A percentile compares a stretch with the other conserved stretches of the same genome.
Evolutionary conservation across 2,888 invertebrate species (phyloP).

Genomic region (Pachycephus smyrnensis): DNA sequence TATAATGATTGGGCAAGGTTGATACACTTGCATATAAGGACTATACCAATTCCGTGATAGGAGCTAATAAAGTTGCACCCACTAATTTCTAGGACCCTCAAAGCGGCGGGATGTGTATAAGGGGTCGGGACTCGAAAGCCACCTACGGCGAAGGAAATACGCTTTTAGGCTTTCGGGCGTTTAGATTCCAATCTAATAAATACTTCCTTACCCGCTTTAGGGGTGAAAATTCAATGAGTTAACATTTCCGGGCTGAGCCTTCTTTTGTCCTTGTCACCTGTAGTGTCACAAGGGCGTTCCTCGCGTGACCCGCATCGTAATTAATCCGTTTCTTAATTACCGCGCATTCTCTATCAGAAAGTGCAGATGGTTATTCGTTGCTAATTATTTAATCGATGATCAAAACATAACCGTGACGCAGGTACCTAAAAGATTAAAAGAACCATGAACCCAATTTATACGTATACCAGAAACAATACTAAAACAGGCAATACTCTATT

Average conservation of each 20-base stretch:
- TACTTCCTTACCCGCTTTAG: slow-evolving; percentile 47
- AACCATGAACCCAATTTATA: not conserved
- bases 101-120: not conserved
- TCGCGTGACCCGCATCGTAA: slow-evolving; percentile 33
- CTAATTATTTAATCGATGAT: slow-evolving; percentile 36
- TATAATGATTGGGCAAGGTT: not conserved
- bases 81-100: slow-evolving; percentile 47
- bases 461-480: not conserved
- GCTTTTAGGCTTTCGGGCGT: slow-evolving; percentile 54
- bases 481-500: not conserved
- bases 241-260: slow-evolving; percentile 29
- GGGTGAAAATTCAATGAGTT: slow-evolving; percentile 22
- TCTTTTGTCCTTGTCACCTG: slow-evolving; percentile 30
- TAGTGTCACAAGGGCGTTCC: slow-evolving; percentile 17
- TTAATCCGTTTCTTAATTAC: slow-evolving; percentile 32
- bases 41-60: slow-evolving; percentile 47
- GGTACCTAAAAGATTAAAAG: not conserved
- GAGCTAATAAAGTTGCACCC: slow-evolving; percentile 55
- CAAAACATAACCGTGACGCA: not conserved
- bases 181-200: slow-evolving; percentile 61
- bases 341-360: slow-evolving; percentile 13
- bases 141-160: slow-evolving; percentile 60
- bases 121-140: slow-evolving; percentile 44
- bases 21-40: slow-evolving; percentile 7
- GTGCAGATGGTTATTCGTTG: slow-evolving; percentile 25